Percentiles rank a stretch among this genome's conserved stretches.
Evolutionary conservation across 2,888 invertebrate genomes (phyloP).

Genomic region (Megaustenia siamemsis): DNA sequence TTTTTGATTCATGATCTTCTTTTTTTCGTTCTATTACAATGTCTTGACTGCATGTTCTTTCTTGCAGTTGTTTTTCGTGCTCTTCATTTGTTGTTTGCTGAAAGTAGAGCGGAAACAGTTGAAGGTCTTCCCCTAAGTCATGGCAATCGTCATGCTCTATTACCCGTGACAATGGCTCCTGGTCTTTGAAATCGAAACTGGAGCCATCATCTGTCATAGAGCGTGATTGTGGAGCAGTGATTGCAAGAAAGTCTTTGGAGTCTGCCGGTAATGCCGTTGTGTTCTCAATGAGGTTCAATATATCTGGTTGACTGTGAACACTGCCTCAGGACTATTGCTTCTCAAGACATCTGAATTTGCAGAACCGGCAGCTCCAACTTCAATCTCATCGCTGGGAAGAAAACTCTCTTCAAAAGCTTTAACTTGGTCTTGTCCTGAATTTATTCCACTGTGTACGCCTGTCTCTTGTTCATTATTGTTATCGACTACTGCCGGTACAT

Average conservation of each 20-base stretch:
- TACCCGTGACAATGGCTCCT: constrained; percentile 33
- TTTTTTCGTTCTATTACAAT: too few species aligned
- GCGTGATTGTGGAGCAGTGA: not conserved
- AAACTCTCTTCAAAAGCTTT: constrained; percentile 45
- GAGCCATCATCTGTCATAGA: constrained; percentile 42
- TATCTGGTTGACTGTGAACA: not conserved
- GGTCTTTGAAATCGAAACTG: constrained; percentile 47
- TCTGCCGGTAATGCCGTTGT: not conserved
- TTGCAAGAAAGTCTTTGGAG: not conserved
- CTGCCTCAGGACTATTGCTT: constrained; percentile 42
- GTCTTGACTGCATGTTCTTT: too few species aligned
- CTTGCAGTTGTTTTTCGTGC: too few species aligned
- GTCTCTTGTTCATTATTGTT: not conserved
- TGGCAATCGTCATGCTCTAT: constrained; percentile 10
- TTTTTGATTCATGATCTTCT: too few species aligned
- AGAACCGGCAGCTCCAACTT: constrained; percentile 9
- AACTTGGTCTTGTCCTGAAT: not conserved
- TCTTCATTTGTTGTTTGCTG: too few species aligned
- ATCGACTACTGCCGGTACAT: constrained; percentile 8
- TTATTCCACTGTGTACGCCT: not conserved
- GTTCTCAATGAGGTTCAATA: not conserved
- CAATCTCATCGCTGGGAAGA: constrained; percentile 41
- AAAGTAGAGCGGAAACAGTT: too few species aligned
- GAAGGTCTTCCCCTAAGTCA: not conserved
- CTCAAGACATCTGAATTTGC: not conserved